phyloP scores from a whole-genome alignment of 2,113 vertebrate species.

The Drymodes brunneopygia region DNA sequence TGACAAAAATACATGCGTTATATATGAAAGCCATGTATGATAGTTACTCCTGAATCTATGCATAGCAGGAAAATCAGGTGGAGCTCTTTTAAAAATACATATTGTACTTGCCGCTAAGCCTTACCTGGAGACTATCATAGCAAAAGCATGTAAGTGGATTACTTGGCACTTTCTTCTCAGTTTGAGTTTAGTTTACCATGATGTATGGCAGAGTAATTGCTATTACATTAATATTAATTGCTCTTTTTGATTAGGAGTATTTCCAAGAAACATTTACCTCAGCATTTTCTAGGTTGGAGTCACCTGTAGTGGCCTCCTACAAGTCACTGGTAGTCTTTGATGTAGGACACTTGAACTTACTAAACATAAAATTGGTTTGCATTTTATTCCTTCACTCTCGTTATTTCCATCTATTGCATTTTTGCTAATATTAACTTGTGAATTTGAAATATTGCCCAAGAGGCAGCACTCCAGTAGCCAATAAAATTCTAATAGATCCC shows the following conservation, averaged over 20 bases:
- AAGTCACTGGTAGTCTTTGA: slow-evolving; percentile 42
- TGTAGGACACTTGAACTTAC: slow-evolving; percentile 12
- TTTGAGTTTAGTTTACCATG: slow-evolving; percentile 51
- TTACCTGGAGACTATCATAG: slow-evolving; percentile 76
- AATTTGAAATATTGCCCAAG: slow-evolving; percentile 65
- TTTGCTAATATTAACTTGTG: slow-evolving; percentile 55
- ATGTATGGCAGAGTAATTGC: slow-evolving; percentile 54
- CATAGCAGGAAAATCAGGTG: slow-evolving; percentile 78
- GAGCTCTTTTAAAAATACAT: slow-evolving; percentile 70
- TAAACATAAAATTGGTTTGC: neutral
- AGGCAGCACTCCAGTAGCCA: slow-evolving; percentile 65
- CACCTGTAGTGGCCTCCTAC: slow-evolving; percentile 1
- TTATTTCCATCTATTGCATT: slow-evolving; percentile 20
- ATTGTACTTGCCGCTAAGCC: slow-evolving; percentile 77
- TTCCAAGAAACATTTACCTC: slow-evolving; percentile 69
- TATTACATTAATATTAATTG: slow-evolving; percentile 64
- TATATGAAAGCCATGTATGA: slow-evolving; percentile 98
- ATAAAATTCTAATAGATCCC: slow-evolving; percentile 59
- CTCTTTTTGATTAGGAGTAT: slow-evolving; percentile 37
- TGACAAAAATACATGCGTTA: slow-evolving; percentile 73
- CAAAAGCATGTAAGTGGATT: slow-evolving; percentile 67
- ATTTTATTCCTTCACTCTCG: neutral
- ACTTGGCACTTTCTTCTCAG: slow-evolving; percentile 72
- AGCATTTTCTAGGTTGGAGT: slow-evolving; percentile 46
- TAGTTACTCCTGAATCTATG: slow-evolving; percentile 72